Evolutionary conservation across 2,113 vertebrate genomes (phyloP).

Genomic region (Gymnorhina tibicen): DNA sequence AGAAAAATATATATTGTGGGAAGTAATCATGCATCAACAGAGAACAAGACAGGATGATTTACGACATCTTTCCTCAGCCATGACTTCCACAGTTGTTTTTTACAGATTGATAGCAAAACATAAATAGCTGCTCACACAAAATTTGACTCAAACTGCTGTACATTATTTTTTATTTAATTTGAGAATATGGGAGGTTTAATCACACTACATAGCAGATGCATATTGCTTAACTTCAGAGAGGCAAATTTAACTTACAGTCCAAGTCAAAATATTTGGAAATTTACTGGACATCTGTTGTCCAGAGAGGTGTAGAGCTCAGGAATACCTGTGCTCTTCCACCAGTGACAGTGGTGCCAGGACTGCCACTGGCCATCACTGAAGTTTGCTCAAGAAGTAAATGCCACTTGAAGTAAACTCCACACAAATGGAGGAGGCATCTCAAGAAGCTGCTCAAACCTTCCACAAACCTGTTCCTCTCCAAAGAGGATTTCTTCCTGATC

Average conservation of each 20-base stretch:
- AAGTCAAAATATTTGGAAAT: background rate
- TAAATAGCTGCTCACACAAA: background rate
- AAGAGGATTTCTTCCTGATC: background rate
- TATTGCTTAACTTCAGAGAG: background rate
- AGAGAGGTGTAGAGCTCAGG: background rate
- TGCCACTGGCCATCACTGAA: too few relatives aligned
- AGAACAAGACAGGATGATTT: background rate
- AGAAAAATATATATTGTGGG: background rate
- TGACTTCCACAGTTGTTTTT: background rate
- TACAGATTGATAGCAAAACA: background rate
- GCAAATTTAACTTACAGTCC: background rate
- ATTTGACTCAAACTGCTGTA: background rate
- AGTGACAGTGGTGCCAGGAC: background rate
- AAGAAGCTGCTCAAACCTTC: background rate
- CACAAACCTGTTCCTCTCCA: background rate
- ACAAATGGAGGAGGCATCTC: accelerated
- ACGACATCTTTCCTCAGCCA: background rate
- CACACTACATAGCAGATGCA: background rate
- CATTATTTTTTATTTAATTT: background rate
- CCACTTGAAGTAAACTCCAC: too few relatives aligned
- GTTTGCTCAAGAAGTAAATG: background rate
- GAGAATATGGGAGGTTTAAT: background rate
- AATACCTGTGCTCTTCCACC: background rate
- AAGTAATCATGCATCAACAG: background rate
- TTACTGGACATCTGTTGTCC: background rate